These are phyloP conservation scores for Esperia sulphurella DNA, from an alignment of 2,888 invertebrate species.

Conservation along the genomic window DNA sequence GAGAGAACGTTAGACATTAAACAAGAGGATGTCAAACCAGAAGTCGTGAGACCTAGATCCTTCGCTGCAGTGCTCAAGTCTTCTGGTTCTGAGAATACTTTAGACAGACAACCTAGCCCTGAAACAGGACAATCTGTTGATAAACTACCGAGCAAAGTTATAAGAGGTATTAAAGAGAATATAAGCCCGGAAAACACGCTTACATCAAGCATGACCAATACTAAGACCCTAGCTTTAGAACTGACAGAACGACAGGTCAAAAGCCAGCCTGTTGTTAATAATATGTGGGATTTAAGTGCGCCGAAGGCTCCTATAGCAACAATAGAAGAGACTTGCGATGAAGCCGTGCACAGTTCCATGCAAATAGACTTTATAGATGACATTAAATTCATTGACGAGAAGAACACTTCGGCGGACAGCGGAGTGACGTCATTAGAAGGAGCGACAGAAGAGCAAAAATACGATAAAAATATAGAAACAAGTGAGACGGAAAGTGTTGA, in stretches of 20 bases:
- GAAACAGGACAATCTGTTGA: slow-evolving; percentile 63
- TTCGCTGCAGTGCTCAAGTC: slow-evolving; percentile 69
- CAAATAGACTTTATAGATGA: slow-evolving; percentile 54
- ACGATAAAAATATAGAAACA: slow-evolving; percentile 13
- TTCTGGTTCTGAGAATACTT: slow-evolving; percentile 62
- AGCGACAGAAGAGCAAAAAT: slow-evolving; percentile 15
- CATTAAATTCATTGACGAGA: slow-evolving; percentile 39
- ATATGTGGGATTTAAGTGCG: slow-evolving; percentile 38
- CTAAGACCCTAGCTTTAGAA: slow-evolving; percentile 57
- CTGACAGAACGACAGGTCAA: slow-evolving; percentile 47
- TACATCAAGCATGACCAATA: slow-evolving; percentile 62
- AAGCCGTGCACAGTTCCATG: slow-evolving; percentile 39
- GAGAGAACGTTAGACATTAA: not conserved
- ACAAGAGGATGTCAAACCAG: slow-evolving; percentile 32
- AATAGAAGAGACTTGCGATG: slow-evolving; percentile 61
- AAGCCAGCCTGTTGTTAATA: slow-evolving; percentile 34
- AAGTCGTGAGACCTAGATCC: slow-evolving; percentile 50
- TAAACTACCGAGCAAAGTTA: slow-evolving; percentile 76
- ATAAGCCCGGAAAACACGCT: slow-evolving; percentile 81
- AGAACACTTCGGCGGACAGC: slow-evolving; percentile 23
- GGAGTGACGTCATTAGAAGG: slow-evolving; percentile 24
- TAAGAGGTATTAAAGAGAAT: slow-evolving; percentile 81
- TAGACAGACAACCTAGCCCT: slow-evolving; percentile 60
- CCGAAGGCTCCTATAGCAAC: slow-evolving; percentile 66
- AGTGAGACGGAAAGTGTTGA: slow-evolving; percentile 46